phyloP scores from a whole-genome alignment of 2,888 invertebrate genomes.

The Drosophila tripunctata region DNA sequence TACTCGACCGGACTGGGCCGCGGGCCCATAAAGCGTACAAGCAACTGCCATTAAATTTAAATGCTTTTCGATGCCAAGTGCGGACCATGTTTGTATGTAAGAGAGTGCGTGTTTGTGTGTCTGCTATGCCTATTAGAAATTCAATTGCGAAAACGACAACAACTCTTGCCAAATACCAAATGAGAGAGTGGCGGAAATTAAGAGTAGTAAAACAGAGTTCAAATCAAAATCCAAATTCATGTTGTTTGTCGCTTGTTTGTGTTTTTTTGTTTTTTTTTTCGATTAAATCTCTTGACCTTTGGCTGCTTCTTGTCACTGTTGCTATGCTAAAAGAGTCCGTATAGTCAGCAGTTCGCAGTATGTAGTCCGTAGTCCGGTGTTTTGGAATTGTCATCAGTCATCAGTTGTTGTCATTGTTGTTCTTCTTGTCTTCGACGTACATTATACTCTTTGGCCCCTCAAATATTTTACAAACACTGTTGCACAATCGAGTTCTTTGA shows the following conservation, averaged over 20 bases:
- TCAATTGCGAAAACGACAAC: slow-evolving; percentile 58
- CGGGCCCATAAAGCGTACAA: slow-evolving; percentile 67
- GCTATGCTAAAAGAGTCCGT: slow-evolving; percentile 14
- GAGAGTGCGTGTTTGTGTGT: slow-evolving; percentile 3
- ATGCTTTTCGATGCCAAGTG: slow-evolving; percentile 74
- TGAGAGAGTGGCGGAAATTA: too few relatives aligned
- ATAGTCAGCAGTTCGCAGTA: too few relatives aligned
- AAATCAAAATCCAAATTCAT: slow-evolving; percentile 7
- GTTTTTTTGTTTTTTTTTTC: slow-evolving; percentile 23
- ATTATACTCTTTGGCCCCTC: slow-evolving; percentile 2
- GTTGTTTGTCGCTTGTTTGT: slow-evolving; percentile 19
- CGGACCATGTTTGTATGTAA: slow-evolving; percentile 1
- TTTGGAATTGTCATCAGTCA: not conserved
- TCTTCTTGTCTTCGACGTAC: not conserved
- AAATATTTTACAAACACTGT: not conserved
- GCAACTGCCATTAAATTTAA: slow-evolving; percentile 76
- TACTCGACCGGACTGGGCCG: not conserved
- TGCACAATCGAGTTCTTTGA: slow-evolving; percentile 15
- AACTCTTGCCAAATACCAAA: slow-evolving; percentile 1
- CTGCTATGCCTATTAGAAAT: slow-evolving; percentile 71
- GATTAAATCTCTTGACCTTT: slow-evolving; percentile 61
- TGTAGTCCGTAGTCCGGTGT: slow-evolving; percentile 4
- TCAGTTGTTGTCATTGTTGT: slow-evolving; percentile 47
- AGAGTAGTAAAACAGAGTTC: too few relatives aligned
- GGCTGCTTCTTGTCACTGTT: slow-evolving; percentile 17